These are phyloP conservation scores for Typhlichthys eigenmanni DNA, from an alignment of 2,797 vertebrate genomes.

Conservation along the genomic window DNA sequence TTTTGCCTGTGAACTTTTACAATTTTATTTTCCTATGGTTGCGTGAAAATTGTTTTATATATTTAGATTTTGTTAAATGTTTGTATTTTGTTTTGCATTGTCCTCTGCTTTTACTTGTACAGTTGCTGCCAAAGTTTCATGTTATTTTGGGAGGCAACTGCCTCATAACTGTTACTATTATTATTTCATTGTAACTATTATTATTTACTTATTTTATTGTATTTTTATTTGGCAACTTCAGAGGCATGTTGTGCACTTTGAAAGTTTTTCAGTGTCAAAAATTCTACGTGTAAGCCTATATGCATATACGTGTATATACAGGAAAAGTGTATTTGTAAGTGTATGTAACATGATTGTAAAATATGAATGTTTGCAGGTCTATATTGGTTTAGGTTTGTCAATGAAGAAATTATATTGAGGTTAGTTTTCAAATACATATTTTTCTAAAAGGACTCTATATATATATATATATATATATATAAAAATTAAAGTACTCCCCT, in stretches of 20 bases:
- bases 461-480: too few relatives aligned
- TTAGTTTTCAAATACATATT: constrained; percentile 80
- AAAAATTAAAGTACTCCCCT: constrained; percentile 61
- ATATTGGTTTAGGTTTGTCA: constrained; percentile 82
- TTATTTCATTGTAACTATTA: constrained; percentile 65
- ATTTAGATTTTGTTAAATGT: constrained; percentile 54
- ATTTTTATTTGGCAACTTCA: constrained; percentile 80
- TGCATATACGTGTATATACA: constrained; percentile 76
- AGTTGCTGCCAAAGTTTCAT: constrained; percentile 66
- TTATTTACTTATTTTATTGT: constrained; percentile 75
- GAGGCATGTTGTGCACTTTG: constrained; percentile 82
- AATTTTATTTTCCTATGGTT: constrained; percentile 70
- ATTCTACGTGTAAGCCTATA: constrained; percentile 65
- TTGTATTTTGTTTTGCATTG: constrained; percentile 65
- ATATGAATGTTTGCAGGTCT: constrained; percentile 80
- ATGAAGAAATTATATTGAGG: constrained; percentile 73
- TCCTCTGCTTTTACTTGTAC: constrained; percentile 74
- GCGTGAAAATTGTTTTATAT: constrained; percentile 69
- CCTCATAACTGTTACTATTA: constrained; percentile 71
- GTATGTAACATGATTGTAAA: constrained; percentile 81
- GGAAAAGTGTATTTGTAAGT: constrained; percentile 62
- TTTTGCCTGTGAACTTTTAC: constrained; percentile 82
- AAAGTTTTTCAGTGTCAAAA: constrained; percentile 67
- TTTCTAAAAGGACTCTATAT: constrained; percentile 69
- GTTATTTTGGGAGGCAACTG: constrained; percentile 58